A percentile compares a stretch with the other conserved stretches of the same genome.
Evolutionary conservation across 2,888 invertebrate species (phyloP).

Genomic region (Lasioglossum calceatum): DNA sequence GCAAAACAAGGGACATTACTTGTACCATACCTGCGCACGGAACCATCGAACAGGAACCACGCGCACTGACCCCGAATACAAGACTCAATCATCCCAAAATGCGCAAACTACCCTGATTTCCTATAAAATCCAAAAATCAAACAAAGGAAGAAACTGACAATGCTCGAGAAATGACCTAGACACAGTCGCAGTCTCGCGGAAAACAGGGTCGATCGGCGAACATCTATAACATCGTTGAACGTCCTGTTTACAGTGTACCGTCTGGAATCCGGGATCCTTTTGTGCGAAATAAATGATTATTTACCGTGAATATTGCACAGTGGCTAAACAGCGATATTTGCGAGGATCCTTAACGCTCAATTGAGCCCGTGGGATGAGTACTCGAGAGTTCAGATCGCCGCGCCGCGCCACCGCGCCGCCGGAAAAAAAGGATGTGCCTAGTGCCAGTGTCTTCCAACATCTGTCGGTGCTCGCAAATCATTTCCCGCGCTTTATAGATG

Average conservation of each 20-base stretch:
- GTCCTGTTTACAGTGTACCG: slow-evolving; percentile 41
- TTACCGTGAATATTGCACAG: slow-evolving; percentile 44
- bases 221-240: slow-evolving; percentile 32
- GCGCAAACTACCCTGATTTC: background rate
- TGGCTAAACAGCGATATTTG: slow-evolving; percentile 47
- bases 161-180: slow-evolving; percentile 19
- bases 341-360: slow-evolving; percentile 33
- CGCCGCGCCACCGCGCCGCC: too few relatives aligned
- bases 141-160: background rate
- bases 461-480: slow-evolving; percentile 72
- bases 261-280: slow-evolving; percentile 11
- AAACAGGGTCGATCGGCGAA: background rate
- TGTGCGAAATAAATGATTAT: slow-evolving; percentile 60
- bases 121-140: background rate
- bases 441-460: slow-evolving; percentile 40
- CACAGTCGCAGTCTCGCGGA: background rate
- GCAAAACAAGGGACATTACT: background rate
- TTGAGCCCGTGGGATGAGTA: background rate
- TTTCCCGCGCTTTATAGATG: slow-evolving; percentile 63
- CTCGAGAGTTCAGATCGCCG: slow-evolving; percentile 29
- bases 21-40: background rate
- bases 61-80: background rate
- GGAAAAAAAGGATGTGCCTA: slow-evolving; percentile 27
- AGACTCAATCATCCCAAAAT: background rate
- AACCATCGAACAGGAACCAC: background rate